A percentile compares a stretch with the other conserved stretches of the same genome.
Evolutionary conservation across 2,888 invertebrate species (phyloP).

Genomic region (Pyrochroa serraticornis): DNA sequence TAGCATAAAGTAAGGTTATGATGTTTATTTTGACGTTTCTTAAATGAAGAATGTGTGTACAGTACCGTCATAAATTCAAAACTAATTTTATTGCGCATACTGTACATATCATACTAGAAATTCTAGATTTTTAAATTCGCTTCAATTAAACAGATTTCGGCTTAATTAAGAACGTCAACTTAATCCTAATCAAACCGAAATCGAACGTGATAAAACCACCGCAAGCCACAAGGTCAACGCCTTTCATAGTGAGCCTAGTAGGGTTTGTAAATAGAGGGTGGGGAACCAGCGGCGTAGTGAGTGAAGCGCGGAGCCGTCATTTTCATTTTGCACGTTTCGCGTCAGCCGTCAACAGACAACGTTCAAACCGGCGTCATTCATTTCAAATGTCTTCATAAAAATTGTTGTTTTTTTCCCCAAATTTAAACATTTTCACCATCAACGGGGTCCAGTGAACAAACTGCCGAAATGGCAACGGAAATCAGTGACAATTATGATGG

Average conservation of each 20-base stretch:
- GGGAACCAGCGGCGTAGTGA: not conserved
- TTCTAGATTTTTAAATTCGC: no score
- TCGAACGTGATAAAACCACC: not conserved
- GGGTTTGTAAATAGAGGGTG: no score
- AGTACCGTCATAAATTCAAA: no score
- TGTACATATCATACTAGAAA: no score
- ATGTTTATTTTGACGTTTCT: no score
- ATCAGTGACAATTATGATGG: slow-evolving; percentile 65
- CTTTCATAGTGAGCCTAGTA: not conserved
- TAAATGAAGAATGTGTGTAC: no score
- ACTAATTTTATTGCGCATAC: no score
- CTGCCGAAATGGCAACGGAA: slow-evolving; percentile 13
- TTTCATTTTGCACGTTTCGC: not conserved
- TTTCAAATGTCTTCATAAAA: not conserved
- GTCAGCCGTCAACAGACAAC: not conserved
- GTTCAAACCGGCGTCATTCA: not conserved
- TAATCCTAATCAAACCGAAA: no score
- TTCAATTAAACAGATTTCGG: no score
- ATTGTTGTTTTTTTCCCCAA: not conserved
- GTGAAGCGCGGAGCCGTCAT: not conserved
- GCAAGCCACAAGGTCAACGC: slow-evolving; percentile 1
- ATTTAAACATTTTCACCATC: not conserved
- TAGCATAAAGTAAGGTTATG: no score
- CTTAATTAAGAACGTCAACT: no score
- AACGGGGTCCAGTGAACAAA: not conserved